Conservation (phyloP, 1,140 invertebrate species). For the Leguminivora glycinivorella region DNA sequence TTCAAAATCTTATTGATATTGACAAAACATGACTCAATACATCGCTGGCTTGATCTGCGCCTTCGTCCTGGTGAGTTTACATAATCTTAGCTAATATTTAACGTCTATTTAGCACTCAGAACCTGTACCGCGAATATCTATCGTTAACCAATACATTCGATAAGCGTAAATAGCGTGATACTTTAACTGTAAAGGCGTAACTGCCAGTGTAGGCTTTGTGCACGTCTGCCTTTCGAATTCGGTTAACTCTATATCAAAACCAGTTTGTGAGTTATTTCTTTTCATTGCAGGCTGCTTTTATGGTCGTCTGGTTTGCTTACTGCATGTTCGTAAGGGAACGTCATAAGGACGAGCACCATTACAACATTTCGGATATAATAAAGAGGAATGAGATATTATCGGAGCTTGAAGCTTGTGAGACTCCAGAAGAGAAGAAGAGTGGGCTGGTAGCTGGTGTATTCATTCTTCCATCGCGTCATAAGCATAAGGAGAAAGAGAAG, state of each 20-base stretch:
- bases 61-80: constrained; percentile 61
- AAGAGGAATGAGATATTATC: constrained; percentile 51
- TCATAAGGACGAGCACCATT: constrained; percentile 62
- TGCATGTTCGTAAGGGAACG: constrained; percentile 70
- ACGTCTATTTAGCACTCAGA: background rate
- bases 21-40: constrained; percentile 55
- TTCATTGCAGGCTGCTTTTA: constrained; percentile 55
- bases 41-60: constrained; percentile 64
- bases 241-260: background rate
- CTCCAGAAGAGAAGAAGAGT: constrained; percentile 37
- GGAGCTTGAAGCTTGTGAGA: constrained; percentile 43
- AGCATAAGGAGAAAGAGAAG: constrained; percentile 41
- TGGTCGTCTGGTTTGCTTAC: constrained; percentile 62
- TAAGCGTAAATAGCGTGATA: background rate
- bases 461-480: constrained; percentile 58
- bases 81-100: constrained; percentile 11
- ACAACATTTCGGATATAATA: constrained; percentile 60
- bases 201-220: background rate
- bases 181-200: background rate
- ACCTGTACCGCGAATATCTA: background rate
- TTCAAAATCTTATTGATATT: constrained; percentile 39
- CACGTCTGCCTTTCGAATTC: background rate
- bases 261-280: constrained; percentile 26
- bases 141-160: background rate
- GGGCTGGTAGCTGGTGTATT: constrained; percentile 54